A percentile compares a stretch with the other conserved stretches of the same genome.
phyloP scores from a whole-genome alignment of 1,140 invertebrate genomes.

The Onthophagus taurus region DNA sequence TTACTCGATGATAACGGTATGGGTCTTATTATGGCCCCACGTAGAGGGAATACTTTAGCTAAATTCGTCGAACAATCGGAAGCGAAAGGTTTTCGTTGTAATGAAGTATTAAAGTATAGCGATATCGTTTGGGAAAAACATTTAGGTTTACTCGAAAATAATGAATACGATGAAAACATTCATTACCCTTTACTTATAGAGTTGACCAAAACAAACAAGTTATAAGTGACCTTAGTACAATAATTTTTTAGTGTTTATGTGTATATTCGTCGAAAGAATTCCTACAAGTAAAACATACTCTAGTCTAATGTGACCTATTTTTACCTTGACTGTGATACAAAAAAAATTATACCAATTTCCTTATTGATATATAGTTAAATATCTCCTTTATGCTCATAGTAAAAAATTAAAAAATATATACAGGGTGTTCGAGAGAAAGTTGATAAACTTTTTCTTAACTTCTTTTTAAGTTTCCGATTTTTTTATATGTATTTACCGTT shows the following conservation, averaged over 20 bases:
- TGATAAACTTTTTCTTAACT: conserved; percentile 7
- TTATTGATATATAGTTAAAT: conserved; percentile 15
- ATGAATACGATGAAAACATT: conserved; percentile 55
- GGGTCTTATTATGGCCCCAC: conserved; percentile 68
- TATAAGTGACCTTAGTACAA: conserved; percentile 34
- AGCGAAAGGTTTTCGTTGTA: conserved; percentile 47
- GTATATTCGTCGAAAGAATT: conserved; percentile 7
- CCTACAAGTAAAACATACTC: too few species aligned
- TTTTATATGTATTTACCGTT: background rate
- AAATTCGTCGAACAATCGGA: conserved; percentile 54
- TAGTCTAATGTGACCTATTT: conserved; percentile 32
- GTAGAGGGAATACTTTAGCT: conserved; percentile 59
- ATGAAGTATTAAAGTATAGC: conserved; percentile 51
- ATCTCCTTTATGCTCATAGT: conserved; percentile 10
- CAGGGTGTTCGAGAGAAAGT: conserved; percentile 9
- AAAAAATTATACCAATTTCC: conserved; percentile 38
- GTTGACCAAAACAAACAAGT: conserved; percentile 47
- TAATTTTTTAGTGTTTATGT: conserved; percentile 10
- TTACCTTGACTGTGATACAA: conserved; percentile 38
- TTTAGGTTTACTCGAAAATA: conserved; percentile 46
- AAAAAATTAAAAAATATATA: conserved; percentile 8
- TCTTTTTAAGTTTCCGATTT: background rate
- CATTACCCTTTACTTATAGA: conserved; percentile 58
- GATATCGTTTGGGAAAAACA: conserved; percentile 56
- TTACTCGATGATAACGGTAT: conserved; percentile 55